Evolutionary conservation across 2,113 vertebrate species (phyloP).

Genomic region (Oxyura jamaicensis): DNA sequence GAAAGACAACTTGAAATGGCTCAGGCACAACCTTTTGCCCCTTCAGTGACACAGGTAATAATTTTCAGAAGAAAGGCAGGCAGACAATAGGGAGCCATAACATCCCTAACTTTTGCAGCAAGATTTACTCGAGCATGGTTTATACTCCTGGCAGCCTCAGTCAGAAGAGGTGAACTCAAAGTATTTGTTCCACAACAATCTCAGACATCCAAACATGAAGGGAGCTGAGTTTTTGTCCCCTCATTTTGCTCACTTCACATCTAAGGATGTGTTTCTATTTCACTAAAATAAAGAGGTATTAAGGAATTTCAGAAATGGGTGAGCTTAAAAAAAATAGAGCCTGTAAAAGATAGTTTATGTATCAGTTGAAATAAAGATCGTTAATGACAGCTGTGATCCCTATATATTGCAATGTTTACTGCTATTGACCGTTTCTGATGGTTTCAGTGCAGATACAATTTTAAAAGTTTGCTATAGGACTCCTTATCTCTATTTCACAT

Average conservation of each 20-base stretch:
- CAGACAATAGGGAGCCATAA: not conserved
- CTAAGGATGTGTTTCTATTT: not conserved
- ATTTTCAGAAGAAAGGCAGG: not conserved
- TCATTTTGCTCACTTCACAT: not conserved
- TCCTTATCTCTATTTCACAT: not conserved
- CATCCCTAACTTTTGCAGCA: not conserved
- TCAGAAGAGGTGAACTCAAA: not conserved
- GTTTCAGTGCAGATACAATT: not conserved
- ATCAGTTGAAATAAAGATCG: not conserved
- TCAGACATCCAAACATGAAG: not conserved
- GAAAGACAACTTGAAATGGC: not conserved
- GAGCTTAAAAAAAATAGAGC: not conserved
- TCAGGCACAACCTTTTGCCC: not conserved
- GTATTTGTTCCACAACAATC: not conserved
- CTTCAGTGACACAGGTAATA: not conserved
- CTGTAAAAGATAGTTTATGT: not conserved
- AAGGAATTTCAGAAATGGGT: not conserved
- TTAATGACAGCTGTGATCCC: not conserved
- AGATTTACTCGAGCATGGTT: not conserved
- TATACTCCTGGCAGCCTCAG: not conserved
- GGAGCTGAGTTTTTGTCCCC: not conserved
- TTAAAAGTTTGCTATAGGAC: not conserved
- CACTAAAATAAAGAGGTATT: not conserved
- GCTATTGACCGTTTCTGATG: not conserved
- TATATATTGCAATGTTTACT: not conserved